Percentiles rank a stretch among this genome's conserved stretches.
Evolutionary conservation across 64 coral and sea anemone genomes (phyloP).

Genomic region (Dendronephthya gigantea): DNA sequence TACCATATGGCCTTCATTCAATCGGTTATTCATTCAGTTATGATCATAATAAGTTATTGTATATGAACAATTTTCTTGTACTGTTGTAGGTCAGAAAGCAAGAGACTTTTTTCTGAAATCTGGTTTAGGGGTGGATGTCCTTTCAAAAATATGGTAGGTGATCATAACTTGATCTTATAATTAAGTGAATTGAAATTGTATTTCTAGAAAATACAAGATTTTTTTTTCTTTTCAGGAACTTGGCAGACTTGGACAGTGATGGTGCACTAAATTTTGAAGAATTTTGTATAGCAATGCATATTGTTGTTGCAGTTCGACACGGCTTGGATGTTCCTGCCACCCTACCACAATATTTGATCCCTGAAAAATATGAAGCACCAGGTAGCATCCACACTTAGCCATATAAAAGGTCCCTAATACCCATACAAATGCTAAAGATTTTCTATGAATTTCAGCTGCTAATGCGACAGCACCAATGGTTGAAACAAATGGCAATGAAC

Average conservation of each 20-base stretch:
- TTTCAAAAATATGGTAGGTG: conserved; percentile 89
- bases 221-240: conserved; percentile 46
- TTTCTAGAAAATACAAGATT: no score
- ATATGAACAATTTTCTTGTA: neutral
- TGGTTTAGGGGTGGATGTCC: conserved; percentile 59
- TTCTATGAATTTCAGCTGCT: neutral
- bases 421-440: neutral
- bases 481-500: neutral
- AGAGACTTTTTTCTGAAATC: conserved; percentile 99
- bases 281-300: conserved; percentile 98
- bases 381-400: no score
- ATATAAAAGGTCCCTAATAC: no score
- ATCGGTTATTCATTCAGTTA: neutral
- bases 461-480: neutral
- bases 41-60: neutral
- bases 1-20: no score
- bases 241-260: conserved; percentile 90
- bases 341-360: conserved; percentile 54
- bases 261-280: conserved; percentile 82
- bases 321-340: conserved; percentile 68
- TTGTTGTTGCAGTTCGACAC: conserved; percentile 88
- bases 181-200: no score
- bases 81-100: conserved; percentile 71
- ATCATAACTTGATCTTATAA: no score
- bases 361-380: conserved; percentile 17